These are phyloP conservation scores for Drosophila biarmipes DNA, from an alignment of 1,140 invertebrate species.

Conservation along the genomic window DNA sequence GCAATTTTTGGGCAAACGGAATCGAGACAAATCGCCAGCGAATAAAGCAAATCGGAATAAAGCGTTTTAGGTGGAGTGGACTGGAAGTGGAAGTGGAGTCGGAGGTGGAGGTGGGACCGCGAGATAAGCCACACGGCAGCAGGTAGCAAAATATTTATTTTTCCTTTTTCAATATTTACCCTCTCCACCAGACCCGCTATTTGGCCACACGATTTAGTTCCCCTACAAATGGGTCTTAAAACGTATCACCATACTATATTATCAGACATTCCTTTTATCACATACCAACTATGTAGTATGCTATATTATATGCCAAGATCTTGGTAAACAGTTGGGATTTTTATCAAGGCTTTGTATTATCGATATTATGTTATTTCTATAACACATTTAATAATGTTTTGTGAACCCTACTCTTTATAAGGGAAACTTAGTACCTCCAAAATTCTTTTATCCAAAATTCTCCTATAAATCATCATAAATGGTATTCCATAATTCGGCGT, in stretches of 20 bases:
- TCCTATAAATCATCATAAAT: background rate
- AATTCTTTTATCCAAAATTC: no score
- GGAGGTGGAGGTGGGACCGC: constrained; percentile 9
- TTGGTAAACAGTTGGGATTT: no score
- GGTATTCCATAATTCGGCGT: background rate
- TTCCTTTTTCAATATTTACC: constrained; percentile 60
- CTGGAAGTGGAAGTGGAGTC: background rate
- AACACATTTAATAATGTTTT: no score
- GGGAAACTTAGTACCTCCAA: no score
- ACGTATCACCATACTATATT: no score
- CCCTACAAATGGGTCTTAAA: background rate
- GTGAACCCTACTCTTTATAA: no score
- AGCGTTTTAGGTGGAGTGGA: constrained; percentile 64
- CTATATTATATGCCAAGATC: no score
- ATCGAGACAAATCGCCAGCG: constrained; percentile 75
- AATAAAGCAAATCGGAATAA: constrained; percentile 79
- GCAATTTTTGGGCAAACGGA: constrained; percentile 52
- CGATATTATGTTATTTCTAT: no score
- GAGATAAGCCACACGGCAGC: constrained; percentile 56
- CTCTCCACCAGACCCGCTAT: background rate
- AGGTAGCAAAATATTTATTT: constrained; percentile 44
- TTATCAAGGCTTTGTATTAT: no score
- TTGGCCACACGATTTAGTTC: background rate
- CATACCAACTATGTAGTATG: no score
- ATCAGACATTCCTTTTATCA: no score